Evolutionary conservation across 2,113 vertebrate genomes (phyloP).

Genomic region (Anser cygnoides): DNA sequence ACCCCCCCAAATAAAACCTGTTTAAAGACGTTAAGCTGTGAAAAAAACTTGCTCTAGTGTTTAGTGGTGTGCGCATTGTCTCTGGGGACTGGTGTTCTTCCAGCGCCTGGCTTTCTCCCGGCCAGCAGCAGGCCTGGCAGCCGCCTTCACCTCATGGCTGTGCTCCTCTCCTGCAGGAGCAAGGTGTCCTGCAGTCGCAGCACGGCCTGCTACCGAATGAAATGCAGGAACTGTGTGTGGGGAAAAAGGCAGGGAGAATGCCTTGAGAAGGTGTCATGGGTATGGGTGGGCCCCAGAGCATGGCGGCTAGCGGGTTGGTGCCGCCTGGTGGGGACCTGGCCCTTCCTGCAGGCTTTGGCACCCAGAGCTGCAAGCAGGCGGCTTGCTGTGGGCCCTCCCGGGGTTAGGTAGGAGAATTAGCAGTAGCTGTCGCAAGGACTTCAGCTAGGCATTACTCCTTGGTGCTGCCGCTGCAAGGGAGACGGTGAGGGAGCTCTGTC

Average conservation of each 20-base stretch:
- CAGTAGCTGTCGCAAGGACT: accelerated
- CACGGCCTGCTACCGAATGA: accelerated
- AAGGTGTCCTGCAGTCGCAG: accelerated
- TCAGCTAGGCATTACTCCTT: accelerated
- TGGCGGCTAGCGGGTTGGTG: too few species aligned
- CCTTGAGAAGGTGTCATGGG: background rate
- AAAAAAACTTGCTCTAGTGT: background rate
- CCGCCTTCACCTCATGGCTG: background rate
- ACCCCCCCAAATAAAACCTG: background rate
- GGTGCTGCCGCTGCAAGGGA: background rate
- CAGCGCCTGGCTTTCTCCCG: background rate
- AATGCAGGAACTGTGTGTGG: background rate
- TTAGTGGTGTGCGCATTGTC: background rate
- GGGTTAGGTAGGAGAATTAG: background rate
- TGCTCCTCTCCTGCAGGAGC: background rate
- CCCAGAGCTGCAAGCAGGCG: background rate
- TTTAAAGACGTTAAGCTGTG: background rate
- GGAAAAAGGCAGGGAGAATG: background rate
- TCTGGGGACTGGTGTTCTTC: background rate
- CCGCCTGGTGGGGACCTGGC: background rate
- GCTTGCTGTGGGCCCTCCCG: background rate
- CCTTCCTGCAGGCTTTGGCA: background rate
- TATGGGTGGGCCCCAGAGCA: too few species aligned
- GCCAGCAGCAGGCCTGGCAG: background rate
- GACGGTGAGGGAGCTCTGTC: background rate